Percentiles rank a stretch among this genome's conserved stretches.
Evolutionary conservation across 1,140 invertebrate genomes (phyloP).

Genomic region (Harlomillsia oculata): DNA sequence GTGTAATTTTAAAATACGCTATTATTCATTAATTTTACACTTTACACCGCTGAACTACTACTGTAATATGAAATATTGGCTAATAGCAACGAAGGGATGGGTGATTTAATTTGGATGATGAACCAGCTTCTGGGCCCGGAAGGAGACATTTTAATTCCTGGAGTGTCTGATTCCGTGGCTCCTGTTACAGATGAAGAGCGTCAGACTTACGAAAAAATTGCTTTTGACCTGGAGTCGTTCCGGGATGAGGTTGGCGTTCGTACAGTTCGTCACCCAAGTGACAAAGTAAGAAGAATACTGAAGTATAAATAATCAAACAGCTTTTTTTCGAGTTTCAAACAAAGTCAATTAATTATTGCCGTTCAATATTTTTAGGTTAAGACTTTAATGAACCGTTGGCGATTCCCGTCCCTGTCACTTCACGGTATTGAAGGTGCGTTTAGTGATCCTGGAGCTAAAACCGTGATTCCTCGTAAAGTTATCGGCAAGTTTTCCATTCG

Average conservation of each 20-base stretch:
- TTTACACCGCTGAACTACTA: neutral
- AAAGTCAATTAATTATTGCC: neutral
- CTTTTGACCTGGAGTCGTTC: slow-evolving; percentile 79
- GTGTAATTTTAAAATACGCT: neutral
- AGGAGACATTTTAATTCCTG: slow-evolving; percentile 70
- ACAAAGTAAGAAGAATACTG: slow-evolving; percentile 53
- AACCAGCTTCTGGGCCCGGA: slow-evolving; percentile 70
- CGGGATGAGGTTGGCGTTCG: slow-evolving; percentile 58
- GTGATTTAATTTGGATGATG: slow-evolving; percentile 75
- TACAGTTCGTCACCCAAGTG: slow-evolving; percentile 60
- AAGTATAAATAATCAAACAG: neutral
- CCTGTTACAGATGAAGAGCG: slow-evolving; percentile 63
- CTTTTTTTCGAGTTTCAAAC: neutral
- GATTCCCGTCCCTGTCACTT: slow-evolving; percentile 77
- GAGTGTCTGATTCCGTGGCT: slow-evolving; percentile 67
- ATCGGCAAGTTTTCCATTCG: slow-evolving; percentile 93
- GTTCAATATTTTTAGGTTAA: slow-evolving; percentile 7
- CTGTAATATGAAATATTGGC: neutral
- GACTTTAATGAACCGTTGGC: slow-evolving; percentile 77
- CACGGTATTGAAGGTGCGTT: slow-evolving; percentile 75
- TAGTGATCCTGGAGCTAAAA: slow-evolving; percentile 25
- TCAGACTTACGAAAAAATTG: slow-evolving; percentile 71
- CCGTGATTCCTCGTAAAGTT: slow-evolving; percentile 75
- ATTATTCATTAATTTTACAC: neutral
- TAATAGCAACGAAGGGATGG: slow-evolving; percentile 63